Percentiles rank a stretch among this genome's conserved stretches.
phyloP scores from a whole-genome alignment of 2,797 vertebrate species.

The Chaunax sp. region DNA sequence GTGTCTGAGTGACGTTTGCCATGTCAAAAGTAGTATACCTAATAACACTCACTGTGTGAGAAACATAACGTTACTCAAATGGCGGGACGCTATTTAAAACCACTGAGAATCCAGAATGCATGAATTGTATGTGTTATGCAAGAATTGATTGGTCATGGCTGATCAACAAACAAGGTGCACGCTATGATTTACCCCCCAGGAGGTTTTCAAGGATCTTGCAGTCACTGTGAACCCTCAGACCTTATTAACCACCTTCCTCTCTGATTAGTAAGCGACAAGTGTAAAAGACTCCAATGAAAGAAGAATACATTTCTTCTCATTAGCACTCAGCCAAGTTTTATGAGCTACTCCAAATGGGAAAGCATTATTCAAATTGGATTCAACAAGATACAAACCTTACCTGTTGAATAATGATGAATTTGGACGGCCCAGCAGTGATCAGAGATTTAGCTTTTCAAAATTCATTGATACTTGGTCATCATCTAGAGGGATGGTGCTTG shows the following conservation, averaged over 20 bases:
- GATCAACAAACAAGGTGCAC: slow-evolving; percentile 2
- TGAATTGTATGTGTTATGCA: not conserved
- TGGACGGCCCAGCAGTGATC: slow-evolving; percentile 1
- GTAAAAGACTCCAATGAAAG: not conserved
- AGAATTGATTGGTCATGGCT: not conserved
- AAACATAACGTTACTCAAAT: no score
- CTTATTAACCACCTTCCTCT: not conserved
- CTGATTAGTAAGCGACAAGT: not conserved
- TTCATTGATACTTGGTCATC: no score
- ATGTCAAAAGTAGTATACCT: no score
- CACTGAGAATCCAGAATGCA: no score
- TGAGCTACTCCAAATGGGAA: not conserved
- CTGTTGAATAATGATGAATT: slow-evolving; percentile 11
- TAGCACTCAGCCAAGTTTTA: no score
- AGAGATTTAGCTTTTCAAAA: not conserved
- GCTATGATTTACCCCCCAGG: not conserved
- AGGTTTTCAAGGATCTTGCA: not conserved
- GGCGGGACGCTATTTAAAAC: no score
- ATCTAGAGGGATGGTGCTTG: no score
- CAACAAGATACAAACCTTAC: not conserved
- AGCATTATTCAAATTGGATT: slow-evolving; percentile 10
- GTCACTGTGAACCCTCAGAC: no score
- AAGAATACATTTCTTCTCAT: no score
- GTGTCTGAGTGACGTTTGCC: no score
- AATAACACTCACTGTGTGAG: no score